phyloP scores from a whole-genome alignment of 2,113 vertebrate genomes.

The Stigmatopora argus region DNA sequence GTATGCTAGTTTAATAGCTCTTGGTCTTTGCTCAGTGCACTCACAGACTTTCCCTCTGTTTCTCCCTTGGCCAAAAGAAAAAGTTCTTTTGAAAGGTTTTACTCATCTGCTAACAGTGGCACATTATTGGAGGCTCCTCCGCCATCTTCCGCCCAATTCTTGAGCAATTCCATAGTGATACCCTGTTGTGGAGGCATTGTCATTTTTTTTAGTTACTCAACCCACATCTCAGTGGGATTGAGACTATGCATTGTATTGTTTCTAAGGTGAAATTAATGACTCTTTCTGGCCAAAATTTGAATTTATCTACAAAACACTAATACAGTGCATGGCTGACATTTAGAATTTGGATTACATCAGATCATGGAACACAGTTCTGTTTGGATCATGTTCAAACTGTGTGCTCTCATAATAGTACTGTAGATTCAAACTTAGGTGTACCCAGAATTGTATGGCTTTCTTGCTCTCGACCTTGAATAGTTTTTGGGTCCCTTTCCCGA shows the following conservation, averaged over 20 bases:
- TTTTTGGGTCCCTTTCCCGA: too few species aligned
- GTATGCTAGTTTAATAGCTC: conserved; percentile 27
- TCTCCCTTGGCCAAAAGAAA: conserved; percentile 6
- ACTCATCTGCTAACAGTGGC: conserved; percentile 38
- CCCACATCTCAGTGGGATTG: background rate
- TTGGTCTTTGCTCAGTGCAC: conserved; percentile 31
- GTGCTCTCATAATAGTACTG: too few species aligned
- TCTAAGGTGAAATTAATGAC: background rate
- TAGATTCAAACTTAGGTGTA: too few species aligned
- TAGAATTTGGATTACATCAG: too few species aligned
- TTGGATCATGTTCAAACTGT: too few species aligned
- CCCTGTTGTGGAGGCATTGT: conserved; percentile 8
- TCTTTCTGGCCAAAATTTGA: background rate
- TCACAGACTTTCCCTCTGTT: background rate
- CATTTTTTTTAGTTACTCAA: conserved; percentile 17
- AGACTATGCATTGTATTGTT: background rate
- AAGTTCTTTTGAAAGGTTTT: conserved; percentile 23
- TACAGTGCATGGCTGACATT: too few species aligned
- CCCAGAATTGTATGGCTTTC: too few species aligned
- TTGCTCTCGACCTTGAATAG: too few species aligned
- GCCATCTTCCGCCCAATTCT: conserved; percentile 17
- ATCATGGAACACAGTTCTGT: too few species aligned
- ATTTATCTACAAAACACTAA: too few species aligned
- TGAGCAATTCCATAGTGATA: background rate
- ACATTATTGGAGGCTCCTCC: conserved; percentile 30